Evolutionary conservation across 2,113 vertebrate species (phyloP).

Genomic region (Aleadryas rufinucha): DNA sequence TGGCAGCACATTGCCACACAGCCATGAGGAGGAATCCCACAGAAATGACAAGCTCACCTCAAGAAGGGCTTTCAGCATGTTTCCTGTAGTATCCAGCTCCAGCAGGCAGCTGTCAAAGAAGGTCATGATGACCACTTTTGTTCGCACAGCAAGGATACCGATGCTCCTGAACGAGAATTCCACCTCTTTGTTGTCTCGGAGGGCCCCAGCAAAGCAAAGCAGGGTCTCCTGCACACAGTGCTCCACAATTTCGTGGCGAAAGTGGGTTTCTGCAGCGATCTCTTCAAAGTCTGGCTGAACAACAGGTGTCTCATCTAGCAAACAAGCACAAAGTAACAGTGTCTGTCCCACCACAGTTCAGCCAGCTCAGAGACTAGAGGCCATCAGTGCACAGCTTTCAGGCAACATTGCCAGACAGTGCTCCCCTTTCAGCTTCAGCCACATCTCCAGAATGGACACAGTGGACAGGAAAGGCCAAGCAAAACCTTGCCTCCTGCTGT

Average conservation of each 20-base stretch:
- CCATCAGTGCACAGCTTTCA: fast-evolving
- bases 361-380: too few relatives aligned
- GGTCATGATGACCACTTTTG: not conserved
- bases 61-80: not conserved
- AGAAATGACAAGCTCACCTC: not conserved
- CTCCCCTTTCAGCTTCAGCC: not conserved
- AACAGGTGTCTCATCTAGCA: not conserved
- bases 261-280: not conserved
- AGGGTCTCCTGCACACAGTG: not conserved
- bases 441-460: not conserved
- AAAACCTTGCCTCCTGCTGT: not conserved
- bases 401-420: not conserved
- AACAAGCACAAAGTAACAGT: not conserved
- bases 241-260: not conserved
- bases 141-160: not conserved
- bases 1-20: not conserved
- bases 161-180: not conserved
- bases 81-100: not conserved
- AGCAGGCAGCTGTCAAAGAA: not conserved
- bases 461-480: not conserved
- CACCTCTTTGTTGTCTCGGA: not conserved
- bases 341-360: not conserved
- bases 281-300: not conserved
- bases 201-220: not conserved
- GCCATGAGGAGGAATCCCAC: not conserved